Evolutionary conservation across 2,113 vertebrate species (phyloP), one percentile per base, ranked within the genome.

Genomic region (Spea multiplicata): DNA sequence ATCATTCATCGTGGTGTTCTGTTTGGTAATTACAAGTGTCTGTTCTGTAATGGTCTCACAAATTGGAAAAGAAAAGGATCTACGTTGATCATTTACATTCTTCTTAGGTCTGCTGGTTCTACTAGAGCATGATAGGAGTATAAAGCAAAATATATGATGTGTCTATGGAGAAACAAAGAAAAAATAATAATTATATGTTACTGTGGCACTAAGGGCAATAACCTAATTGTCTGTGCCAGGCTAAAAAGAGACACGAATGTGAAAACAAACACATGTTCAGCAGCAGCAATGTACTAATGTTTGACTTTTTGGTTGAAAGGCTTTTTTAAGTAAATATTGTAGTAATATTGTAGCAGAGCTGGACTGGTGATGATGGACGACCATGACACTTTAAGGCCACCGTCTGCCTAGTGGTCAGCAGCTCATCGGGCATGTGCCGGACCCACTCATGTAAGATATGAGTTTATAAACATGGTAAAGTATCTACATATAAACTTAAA

Each of bases 141-240:
- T 57, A 50, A 52, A 62, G 16, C 49, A 67, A 73, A 66, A 57
- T 47, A 68, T 53, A 8, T 13, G 73, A 80, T 30, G 67, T 50
- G 45, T 47, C 17, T 55, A 47, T 59, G 47, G 13, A 64, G 44
- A 73, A 73, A 80, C n/a, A 49, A 73, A 71, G 66, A 53, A 17
- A 61, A 68, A 73, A 80, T 73, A 30, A 64, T 80, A 68, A 73
- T 80, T 80, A 73, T 17, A 72, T 73, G 64, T 73, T 80, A 59
- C 64, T 53, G 64, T 66, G 71, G 62, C 65, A 73, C 57, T 48
- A 67, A 57, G 73, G 49, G 14, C 62, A 17, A 44, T 44, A 50
- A 45, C 17, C 45, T 53, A 72, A 78, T 78, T 78, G 57, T 59
- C 62, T 73, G 50, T 73, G 77, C 61, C 70, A 80, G 53, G 16